Evolutionary conservation across 2,888 invertebrate species (phyloP).

Genomic region (Epinotia ramella): DNA sequence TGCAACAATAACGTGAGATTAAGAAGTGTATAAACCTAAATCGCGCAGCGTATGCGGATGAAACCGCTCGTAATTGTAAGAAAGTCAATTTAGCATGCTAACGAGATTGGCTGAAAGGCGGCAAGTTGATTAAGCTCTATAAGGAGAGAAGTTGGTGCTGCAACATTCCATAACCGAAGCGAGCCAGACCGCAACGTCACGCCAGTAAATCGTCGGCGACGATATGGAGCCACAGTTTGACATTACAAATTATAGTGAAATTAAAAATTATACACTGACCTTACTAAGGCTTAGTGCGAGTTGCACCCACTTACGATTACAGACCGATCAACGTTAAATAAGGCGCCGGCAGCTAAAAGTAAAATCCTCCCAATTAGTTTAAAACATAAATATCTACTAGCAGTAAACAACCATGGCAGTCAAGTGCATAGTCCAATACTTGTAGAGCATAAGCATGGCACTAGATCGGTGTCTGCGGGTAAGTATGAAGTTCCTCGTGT

Average conservation of each 20-base stretch:
- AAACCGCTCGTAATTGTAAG: conserved; percentile 67
- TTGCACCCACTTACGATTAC: too few relatives aligned
- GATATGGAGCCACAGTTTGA: conserved; percentile 38
- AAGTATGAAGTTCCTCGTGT: too few relatives aligned
- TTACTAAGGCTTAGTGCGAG: too few relatives aligned
- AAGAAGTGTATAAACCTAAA: conserved; percentile 71
- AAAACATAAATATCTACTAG: too few relatives aligned
- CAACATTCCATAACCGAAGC: conserved; percentile 68
- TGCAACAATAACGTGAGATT: conserved; percentile 65
- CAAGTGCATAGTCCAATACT: too few relatives aligned
- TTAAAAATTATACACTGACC: neutral
- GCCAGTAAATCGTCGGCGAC: conserved; percentile 53
- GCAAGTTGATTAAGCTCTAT: conserved; percentile 75
- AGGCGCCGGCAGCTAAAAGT: too few relatives aligned
- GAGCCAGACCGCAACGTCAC: conserved; percentile 63
- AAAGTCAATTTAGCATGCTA: conserved; percentile 77
- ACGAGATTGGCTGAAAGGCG: conserved; percentile 76
- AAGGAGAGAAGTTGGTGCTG: conserved; percentile 61
- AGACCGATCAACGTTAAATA: too few relatives aligned
- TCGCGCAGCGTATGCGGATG: conserved; percentile 60
- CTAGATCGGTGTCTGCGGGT: too few relatives aligned
- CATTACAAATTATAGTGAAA: conserved; percentile 17
- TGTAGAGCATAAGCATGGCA: too few relatives aligned
- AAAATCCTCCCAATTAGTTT: too few relatives aligned
- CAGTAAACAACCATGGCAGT: too few relatives aligned